These are phyloP conservation scores for Puntigrus tetrazona DNA, from an alignment of 2,113 vertebrate species.

Conservation along the genomic window DNA sequence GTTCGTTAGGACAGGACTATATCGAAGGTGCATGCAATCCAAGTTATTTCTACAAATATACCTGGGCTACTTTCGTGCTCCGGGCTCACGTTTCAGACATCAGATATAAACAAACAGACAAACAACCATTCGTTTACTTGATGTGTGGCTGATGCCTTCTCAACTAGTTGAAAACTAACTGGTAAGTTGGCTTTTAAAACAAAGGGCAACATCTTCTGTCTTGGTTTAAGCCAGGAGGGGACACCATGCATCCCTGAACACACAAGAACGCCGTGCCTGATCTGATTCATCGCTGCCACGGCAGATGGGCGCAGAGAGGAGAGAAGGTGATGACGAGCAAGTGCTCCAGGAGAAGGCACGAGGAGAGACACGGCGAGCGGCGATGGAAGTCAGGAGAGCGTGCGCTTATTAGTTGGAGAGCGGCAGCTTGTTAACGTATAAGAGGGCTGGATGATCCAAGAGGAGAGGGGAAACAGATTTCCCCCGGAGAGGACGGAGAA, in stretches of 20 bases:
- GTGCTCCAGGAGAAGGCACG: background rate
- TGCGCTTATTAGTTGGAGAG: conserved; percentile 32
- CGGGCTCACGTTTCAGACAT: no score
- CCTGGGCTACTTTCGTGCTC: no score
- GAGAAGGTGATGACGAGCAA: conserved; percentile 31
- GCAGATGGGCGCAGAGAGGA: conserved; percentile 19
- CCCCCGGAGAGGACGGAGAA: conserved; percentile 63
- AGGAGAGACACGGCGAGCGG: background rate
- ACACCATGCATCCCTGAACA: background rate
- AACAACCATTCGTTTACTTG: background rate
- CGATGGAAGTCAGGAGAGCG: conserved; percentile 22
- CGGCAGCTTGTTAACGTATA: background rate
- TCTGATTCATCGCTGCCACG: background rate
- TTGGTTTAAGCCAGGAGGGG: background rate
- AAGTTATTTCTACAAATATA: no score
- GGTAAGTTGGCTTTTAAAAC: background rate
- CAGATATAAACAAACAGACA: no score
- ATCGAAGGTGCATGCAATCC: no score
- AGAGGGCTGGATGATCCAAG: conserved; percentile 55
- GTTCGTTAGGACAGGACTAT: no score
- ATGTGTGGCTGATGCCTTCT: no score
- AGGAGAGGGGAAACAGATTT: conserved; percentile 41
- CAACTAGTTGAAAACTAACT: background rate
- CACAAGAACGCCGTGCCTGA: background rate
- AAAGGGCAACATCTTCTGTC: background rate